phyloP scores from a whole-genome alignment of 2,113 vertebrate species.

The Pterocles burchelli region DNA sequence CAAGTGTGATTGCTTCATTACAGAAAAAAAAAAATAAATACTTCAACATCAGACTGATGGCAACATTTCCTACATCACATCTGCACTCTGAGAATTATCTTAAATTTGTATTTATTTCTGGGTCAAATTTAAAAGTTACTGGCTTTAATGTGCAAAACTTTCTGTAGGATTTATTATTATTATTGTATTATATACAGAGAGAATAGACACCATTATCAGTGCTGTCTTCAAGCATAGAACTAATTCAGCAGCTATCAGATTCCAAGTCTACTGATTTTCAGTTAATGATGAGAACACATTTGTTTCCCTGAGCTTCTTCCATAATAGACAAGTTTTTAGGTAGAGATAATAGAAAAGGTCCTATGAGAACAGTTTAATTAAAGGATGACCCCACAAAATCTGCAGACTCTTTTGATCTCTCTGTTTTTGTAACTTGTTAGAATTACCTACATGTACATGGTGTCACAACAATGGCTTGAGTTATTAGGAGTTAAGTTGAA shows the following conservation, averaged over 20 bases:
- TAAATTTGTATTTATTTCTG: background rate
- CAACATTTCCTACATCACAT: background rate
- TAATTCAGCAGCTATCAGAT: background rate
- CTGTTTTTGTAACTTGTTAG: background rate
- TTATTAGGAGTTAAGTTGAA: background rate
- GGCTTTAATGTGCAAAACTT: background rate
- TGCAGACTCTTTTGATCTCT: background rate
- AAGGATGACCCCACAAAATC: background rate
- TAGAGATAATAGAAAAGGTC: background rate
- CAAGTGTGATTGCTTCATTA: background rate
- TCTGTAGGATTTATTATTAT: background rate
- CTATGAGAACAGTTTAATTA: background rate
- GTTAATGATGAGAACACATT: background rate
- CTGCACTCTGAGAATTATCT: background rate
- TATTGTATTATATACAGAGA: background rate
- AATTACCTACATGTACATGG: background rate
- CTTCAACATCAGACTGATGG: background rate
- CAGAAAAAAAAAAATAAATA: background rate
- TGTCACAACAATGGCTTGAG: background rate
- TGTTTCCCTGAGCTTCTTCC: background rate
- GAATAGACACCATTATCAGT: background rate
- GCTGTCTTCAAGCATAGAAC: background rate
- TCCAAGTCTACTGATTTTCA: background rate
- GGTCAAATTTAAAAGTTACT: rapidly evolving
- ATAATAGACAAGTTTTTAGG: background rate